Base-by-base conservation (phyloP, 2,888 invertebrate genomes). In the Limulus polyphemus region DNA sequence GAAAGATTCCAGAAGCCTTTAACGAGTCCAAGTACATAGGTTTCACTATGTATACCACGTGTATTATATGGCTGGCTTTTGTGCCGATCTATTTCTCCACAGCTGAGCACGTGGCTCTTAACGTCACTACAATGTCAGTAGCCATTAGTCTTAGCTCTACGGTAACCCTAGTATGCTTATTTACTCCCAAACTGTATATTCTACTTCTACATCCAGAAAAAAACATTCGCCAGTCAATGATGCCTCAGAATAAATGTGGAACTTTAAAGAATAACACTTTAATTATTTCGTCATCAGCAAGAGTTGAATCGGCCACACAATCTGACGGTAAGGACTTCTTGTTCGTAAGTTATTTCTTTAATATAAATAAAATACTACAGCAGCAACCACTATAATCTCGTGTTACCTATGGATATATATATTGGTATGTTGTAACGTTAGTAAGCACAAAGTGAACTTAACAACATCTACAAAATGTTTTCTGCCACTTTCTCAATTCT, bases 91-190 rank as follows among this genome's bases (percentile, higher is more conserved):
- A 93, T 78, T 90, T 78, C 63, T 76, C 74, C 54, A 77, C 77
- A 13, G 74, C 75, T 11, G 71, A 73, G 62, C 74, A 76, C 64
- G 75, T 93, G 67, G 88, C 90, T 12, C 81, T 95, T 64, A 83
- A 95, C 65, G 89, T 94, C 75, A 93, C 91, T 71, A 92, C 92
- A 76, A 91, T 95, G 89, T 91, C 92, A 61, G 90, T 94, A 73
- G 92, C 94, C 70, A 93, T 95, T 75, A 91, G 90, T 66, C 82
- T 97, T 69, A 91, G 91, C 71, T 94, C 93, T 68, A 90, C 90
- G 70, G 94, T 95, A 69, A 91, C 94, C 11, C 84, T 95, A 63
- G 88, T 86, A 62, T 95, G 94, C 76, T 83, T 97, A 66, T 95
- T 95, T 78, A 86, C 90, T 55, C 94, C 95, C 11, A 95, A 97